These are phyloP conservation scores for Pluvialis apricaria DNA, from an alignment of 2,113 vertebrate genomes.

Conservation along the genomic window DNA sequence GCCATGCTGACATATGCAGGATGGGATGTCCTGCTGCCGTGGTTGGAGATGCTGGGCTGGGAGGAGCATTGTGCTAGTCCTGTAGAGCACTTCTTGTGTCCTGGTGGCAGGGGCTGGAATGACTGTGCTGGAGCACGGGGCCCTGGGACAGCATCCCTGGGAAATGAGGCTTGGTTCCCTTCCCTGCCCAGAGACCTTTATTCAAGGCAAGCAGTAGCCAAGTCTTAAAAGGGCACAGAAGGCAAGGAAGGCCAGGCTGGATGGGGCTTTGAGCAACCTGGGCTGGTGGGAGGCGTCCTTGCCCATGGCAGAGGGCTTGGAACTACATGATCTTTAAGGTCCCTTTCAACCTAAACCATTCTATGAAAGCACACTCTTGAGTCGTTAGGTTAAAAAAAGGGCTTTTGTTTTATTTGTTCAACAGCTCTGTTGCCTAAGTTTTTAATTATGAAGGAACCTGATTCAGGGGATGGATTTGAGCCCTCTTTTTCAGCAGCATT, in stretches of 20 bases:
- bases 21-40: neutral
- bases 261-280: too few species aligned
- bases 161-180: neutral
- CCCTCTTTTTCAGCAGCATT: neutral
- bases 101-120: neutral
- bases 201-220: neutral
- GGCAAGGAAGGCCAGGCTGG: neutral
- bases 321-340: too few species aligned
- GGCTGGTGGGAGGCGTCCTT: too few species aligned
- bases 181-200: neutral
- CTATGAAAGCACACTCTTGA: neutral
- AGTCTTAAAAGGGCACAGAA: neutral
- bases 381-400: neutral
- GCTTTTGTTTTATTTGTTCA: neutral
- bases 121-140: neutral
- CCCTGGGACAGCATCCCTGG: neutral
- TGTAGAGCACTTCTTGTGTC: neutral
- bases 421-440: neutral
- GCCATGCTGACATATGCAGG: neutral
- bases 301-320: too few species aligned
- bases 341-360: too few species aligned
- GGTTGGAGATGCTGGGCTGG: neutral
- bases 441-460: neutral
- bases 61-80: neutral
- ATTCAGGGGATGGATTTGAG: neutral